Conservation (phyloP, 2,113 vertebrate genomes). For the Oreochromis aureus region DNA sequence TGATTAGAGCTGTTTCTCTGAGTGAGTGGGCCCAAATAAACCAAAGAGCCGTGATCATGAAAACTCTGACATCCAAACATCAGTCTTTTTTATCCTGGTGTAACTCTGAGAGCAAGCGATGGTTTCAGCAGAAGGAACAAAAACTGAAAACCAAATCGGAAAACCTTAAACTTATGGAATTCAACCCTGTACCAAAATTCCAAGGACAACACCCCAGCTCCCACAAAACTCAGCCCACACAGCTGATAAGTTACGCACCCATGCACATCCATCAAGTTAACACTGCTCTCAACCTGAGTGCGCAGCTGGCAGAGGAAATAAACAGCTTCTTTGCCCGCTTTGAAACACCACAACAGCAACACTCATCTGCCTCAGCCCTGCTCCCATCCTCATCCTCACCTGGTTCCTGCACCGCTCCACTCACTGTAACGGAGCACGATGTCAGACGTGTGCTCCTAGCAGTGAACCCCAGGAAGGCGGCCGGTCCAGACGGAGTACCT, state of each 20-base stretch:
- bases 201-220: neutral
- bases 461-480: too few relatives aligned
- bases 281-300: neutral
- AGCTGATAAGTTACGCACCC: neutral
- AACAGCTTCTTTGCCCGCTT: too few relatives aligned
- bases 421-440: too few relatives aligned
- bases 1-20: neutral
- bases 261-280: neutral
- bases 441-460: too few relatives aligned
- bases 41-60: neutral
- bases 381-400: too few relatives aligned
- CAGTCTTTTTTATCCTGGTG: neutral
- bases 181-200: neutral
- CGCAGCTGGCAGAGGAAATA: too few relatives aligned
- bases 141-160: neutral
- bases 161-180: neutral
- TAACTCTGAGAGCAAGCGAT: neutral
- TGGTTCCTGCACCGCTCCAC: too few relatives aligned
- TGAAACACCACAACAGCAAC: too few relatives aligned
- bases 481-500: too few relatives aligned
- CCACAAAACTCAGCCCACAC: neutral
- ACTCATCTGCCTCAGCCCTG: too few relatives aligned
- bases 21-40: neutral
- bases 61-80: neutral
- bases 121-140: neutral